These are phyloP conservation scores for Calyptommatus sinebrachiatus DNA, from an alignment of 2,113 vertebrate species.

Conservation along the genomic window DNA sequence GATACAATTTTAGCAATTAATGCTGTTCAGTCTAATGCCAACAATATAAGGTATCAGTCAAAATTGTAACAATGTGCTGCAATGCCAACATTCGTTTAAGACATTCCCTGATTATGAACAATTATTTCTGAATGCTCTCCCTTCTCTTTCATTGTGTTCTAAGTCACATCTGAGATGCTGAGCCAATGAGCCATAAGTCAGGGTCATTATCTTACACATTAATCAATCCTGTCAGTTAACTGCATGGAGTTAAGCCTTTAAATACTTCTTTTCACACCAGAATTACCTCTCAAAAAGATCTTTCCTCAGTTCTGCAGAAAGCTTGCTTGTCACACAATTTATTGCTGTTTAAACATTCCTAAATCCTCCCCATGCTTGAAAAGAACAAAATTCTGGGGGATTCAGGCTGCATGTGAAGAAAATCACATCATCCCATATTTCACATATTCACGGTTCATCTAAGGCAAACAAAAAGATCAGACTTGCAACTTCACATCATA, in stretches of 20 bases:
- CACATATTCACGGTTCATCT: not conserved
- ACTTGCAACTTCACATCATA: not conserved
- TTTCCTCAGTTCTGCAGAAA: slow-evolving; percentile 29
- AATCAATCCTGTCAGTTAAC: slow-evolving; percentile 59
- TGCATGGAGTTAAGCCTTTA: slow-evolving; percentile 57
- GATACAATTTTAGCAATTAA: slow-evolving; percentile 24
- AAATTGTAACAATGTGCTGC: slow-evolving; percentile 3
- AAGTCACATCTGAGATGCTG: slow-evolving; percentile 42
- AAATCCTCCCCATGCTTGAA: slow-evolving; percentile 9
- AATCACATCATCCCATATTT: too few relatives aligned
- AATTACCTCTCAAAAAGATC: slow-evolving; percentile 45
- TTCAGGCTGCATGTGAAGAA: not conserved
- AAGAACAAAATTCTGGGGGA: not conserved
- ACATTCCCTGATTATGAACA: slow-evolving; percentile 13
- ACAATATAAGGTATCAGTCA: not conserved
- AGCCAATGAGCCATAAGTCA: slow-evolving; percentile 61
- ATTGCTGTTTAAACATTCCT: slow-evolving; percentile 5
- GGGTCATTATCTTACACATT: slow-evolving; percentile 48
- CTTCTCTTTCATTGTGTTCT: slow-evolving; percentile 45
- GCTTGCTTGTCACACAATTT: slow-evolving; percentile 20
- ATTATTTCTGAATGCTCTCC: slow-evolving; percentile 21
- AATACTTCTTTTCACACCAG: slow-evolving; percentile 67
- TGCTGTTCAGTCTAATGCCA: not conserved
- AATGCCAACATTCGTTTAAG: slow-evolving; percentile 12
- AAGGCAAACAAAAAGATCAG: not conserved